Evolutionary conservation across 2,888 invertebrate genomes (phyloP), one percentile per base, ranked within the genome.

Genomic region (Saturnia pavonia): DNA sequence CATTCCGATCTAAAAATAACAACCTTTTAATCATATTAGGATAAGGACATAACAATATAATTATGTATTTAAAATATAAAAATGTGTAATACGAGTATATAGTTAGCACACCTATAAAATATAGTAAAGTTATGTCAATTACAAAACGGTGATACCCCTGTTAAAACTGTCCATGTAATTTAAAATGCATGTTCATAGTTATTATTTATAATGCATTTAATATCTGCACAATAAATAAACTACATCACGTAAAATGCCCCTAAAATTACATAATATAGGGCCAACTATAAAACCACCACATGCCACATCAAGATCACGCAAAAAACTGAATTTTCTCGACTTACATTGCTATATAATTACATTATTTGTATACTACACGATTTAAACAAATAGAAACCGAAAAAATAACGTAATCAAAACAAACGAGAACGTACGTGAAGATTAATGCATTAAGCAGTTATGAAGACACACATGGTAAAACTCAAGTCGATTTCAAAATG

Each of bases 401-500:
- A 60, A 11, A 25, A 60, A 27, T 3, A n/a, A 54, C 22, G 22
- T 1, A 54, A 54, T 34, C 34, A 63, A 60, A 60, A 27, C 27
- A 60, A 27, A 60, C 25, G 27, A 4, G 34, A 34, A 34, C n/a
- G 40, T n/a, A 65, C n/a, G 40, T 40, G 12, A 40, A 40, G 40
- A 65, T 65, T 34, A 65, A 40, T 40, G 65, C 34, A 65, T 65
- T 19, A 40, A 65, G 40, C 40, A 40, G n/a, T 34, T 65, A 65
- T n/a, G 65, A 65, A 65, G 40, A n/a, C 40, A 7, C 63, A 63
- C 40, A 40, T 65, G 65, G 65, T 65, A 40, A 40, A 40, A 40
- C 65, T 65, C n/a, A 40, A 40, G 65, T 19, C 65, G n/a, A 40
- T 65, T 65, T n/a, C n/a, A 1, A 65, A 65, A 65, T 40, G 34